Evolutionary conservation across 2,113 vertebrate species (phyloP), one percentile per base, ranked within the genome.

Genomic region (Rhegmatorhina hoffmannsi): DNA sequence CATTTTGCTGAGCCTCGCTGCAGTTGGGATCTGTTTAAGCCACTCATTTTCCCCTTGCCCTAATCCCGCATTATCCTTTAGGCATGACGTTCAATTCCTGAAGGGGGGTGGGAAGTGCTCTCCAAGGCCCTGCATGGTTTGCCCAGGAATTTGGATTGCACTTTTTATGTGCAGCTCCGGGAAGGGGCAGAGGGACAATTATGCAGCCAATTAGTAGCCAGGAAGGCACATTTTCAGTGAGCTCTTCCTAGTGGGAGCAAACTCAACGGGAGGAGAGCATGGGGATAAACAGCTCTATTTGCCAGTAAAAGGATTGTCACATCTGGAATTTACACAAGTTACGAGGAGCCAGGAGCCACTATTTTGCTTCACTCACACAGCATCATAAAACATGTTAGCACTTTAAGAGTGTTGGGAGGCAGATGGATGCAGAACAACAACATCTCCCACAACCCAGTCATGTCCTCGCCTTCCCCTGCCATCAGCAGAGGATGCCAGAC

Each of bases 61-160:
- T 95, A 97, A 97, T 97, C 95, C 89, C 59, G 67, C 75, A 60
- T 96, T 94, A 96, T 93, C 87, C 93, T 94, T 75, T 63, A 91
- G 94, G 91, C 95, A 88, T 92, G 94, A 96, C 31, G 34, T 87
- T 70, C 94, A 90, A 50, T 82, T 95, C 92, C 85, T 91, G 78
- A 89, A 95, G 82, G 68, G 50, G 59, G 82, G 79, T 53, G 70
- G 69, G 68, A 95, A 94, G 64, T 81, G 89, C 80, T 94, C 82
- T 93, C 87, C 38, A 88, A 93, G 55, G 72, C 86, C 79, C 80
- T 72, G 64, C 87, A 68, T 89, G 90, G 84, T 90, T 93, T 94
- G 80, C 92, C 93, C 88, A 78, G 70, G 94, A 94, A 95, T 92
- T 94, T 80, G 90, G 85, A 96, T 94, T 84, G 91, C 60, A 25